These are phyloP conservation scores for Agrochola macilenta DNA, from an alignment of 2,888 invertebrate genomes.

Conservation along the genomic window DNA sequence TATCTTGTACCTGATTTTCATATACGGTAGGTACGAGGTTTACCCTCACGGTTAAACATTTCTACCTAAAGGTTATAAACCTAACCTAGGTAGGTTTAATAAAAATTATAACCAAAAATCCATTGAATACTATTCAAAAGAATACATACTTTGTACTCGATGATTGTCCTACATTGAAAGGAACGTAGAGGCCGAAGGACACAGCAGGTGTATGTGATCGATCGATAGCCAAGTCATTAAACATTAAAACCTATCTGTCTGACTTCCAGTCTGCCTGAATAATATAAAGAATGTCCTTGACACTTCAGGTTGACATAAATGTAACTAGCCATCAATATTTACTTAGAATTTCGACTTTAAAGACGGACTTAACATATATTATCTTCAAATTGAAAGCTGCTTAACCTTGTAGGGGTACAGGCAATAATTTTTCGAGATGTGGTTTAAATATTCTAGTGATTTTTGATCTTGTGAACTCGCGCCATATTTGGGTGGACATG, in stretches of 20 bases:
- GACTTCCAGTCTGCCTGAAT: conserved; percentile 74
- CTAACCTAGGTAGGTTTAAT: background rate
- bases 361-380: background rate
- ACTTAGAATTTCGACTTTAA: conserved; percentile 30
- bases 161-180: conserved; percentile 72
- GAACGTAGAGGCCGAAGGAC: conserved; percentile 66
- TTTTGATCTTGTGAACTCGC: background rate
- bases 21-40: background rate
- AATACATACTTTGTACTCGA: conserved; percentile 49
- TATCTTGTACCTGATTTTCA: background rate
- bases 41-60: background rate
- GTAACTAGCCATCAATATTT: conserved; percentile 52
- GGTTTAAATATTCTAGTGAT: background rate
- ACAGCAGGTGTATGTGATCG: conserved; percentile 77
- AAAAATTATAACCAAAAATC: conserved; percentile 6
- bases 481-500: background rate
- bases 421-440: background rate
- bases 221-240: conserved; percentile 83
- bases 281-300: conserved; percentile 79
- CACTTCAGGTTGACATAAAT: conserved; percentile 67
- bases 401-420: background rate
- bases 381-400: background rate
- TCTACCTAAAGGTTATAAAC: background rate
- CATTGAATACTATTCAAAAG: conserved; percentile 47
- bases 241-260: conserved; percentile 86